A percentile compares a stretch with the other conserved stretches of the same genome.
These are phyloP conservation scores for Gyps fulvus DNA, from an alignment of 2,113 vertebrate species.

Conservation along the genomic window DNA sequence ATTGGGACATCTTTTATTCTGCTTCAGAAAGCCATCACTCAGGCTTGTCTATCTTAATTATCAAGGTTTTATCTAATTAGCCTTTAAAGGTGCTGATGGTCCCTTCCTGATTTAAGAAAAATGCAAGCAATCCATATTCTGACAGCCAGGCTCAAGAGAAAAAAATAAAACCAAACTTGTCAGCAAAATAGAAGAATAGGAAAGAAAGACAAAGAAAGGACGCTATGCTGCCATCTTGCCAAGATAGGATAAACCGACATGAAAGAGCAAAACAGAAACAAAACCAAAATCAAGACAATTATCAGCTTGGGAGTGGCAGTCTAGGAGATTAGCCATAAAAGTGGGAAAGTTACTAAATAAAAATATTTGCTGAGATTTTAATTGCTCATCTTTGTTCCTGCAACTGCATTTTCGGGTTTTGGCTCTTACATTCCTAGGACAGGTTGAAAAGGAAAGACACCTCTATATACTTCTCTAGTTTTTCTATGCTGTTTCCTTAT, in stretches of 20 bases:
- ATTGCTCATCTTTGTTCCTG: not conserved
- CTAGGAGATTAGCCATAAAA: not conserved
- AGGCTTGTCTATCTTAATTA: not conserved
- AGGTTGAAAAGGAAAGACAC: not conserved
- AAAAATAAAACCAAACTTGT: not conserved
- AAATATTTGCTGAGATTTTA: not conserved
- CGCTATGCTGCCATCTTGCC: not conserved
- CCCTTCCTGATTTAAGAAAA: not conserved
- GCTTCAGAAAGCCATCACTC: not conserved
- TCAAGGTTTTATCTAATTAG: not conserved
- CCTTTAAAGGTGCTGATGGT: not conserved
- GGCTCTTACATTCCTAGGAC: not conserved
- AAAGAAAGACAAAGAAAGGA: not conserved
- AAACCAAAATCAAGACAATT: not conserved
- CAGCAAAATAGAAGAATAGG: not conserved
- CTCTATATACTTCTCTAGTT: not conserved
- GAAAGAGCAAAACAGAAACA: not conserved
- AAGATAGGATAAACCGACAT: not conserved
- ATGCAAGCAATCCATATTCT: not conserved
- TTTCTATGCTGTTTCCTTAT: not conserved
- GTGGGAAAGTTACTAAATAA: not conserved
- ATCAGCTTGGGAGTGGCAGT: not conserved
- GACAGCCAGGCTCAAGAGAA: not conserved
- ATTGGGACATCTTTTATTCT: not conserved
- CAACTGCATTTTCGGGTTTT: not conserved